phyloP scores from a whole-genome alignment of 1,140 invertebrate genomes.

The Drosophila seguyi region DNA sequence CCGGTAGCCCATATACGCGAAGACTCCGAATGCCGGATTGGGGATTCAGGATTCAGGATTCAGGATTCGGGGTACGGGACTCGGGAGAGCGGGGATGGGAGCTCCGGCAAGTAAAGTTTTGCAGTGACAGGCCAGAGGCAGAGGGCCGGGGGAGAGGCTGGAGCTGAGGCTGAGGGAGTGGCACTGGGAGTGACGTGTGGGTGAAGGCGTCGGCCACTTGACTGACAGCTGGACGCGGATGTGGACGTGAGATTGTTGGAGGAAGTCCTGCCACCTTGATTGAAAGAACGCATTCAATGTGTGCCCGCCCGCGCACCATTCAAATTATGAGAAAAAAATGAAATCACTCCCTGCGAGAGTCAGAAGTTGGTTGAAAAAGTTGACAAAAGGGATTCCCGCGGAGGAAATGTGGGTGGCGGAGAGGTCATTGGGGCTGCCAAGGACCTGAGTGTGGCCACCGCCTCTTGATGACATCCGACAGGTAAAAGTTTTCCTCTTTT shows the following conservation, averaged over 20 bases:
- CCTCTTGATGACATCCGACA: slow-evolving; percentile 50
- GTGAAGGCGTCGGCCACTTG: slow-evolving; percentile 63
- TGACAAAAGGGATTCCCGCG: slow-evolving; percentile 73
- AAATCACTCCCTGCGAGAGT: slow-evolving; percentile 41
- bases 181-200: slow-evolving; percentile 65
- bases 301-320: slow-evolving; percentile 35
- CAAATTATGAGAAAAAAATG: slow-evolving; percentile 77
- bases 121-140: slow-evolving; percentile 68
- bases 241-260: slow-evolving; percentile 64
- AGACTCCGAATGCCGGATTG: slow-evolving; percentile 33
- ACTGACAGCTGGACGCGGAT: slow-evolving; percentile 78
- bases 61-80: neutral
- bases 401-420: neutral
- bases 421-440: slow-evolving; percentile 57
- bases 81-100: slow-evolving; percentile 39
- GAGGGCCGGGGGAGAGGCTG: neutral
- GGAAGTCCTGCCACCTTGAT: slow-evolving; percentile 59
- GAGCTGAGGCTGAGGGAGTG: slow-evolving; percentile 17
- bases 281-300: slow-evolving; percentile 80
- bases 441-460: slow-evolving; percentile 10
- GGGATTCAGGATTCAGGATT: slow-evolving; percentile 5
- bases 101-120: slow-evolving; percentile 65
- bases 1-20: slow-evolving; percentile 24
- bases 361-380: slow-evolving; percentile 69
- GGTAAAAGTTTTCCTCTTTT: slow-evolving; percentile 71